A percentile compares a stretch with the other conserved stretches of the same genome.
Evolutionary conservation across 2,888 invertebrate species (phyloP).

Genomic region (Notocelia uddmanniana): DNA sequence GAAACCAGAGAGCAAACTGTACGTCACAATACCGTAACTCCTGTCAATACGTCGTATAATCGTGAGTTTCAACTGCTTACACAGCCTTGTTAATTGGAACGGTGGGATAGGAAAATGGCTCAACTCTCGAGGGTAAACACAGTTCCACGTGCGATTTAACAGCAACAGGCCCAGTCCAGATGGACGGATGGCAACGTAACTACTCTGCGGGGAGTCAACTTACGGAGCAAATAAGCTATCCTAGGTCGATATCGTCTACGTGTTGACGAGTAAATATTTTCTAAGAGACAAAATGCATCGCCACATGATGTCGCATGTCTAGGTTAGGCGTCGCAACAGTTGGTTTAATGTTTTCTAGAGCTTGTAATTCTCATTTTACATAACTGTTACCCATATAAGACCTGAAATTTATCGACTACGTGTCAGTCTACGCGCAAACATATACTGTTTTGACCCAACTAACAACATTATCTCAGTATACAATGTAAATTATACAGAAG

Average conservation of each 20-base stretch:
- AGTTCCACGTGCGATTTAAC: constrained; percentile 36
- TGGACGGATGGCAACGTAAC: constrained; percentile 11
- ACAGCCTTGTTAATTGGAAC: background rate
- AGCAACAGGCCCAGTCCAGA: constrained; percentile 15
- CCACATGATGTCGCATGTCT: background rate
- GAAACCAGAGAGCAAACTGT: constrained; percentile 11
- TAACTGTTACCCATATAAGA: too few relatives aligned
- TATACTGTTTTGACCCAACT: too few relatives aligned
- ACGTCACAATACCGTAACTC: background rate
- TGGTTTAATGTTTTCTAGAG: too few relatives aligned
- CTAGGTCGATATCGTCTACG: background rate
- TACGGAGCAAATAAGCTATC: background rate
- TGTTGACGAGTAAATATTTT: constrained; percentile 3
- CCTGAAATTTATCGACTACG: too few relatives aligned
- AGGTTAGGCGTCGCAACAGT: too few relatives aligned
- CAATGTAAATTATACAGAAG: too few relatives aligned
- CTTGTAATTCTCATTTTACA: too few relatives aligned
- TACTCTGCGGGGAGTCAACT: constrained; percentile 30
- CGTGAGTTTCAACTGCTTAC: background rate
- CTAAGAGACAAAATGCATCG: background rate
- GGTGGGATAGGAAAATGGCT: constrained; percentile 24
- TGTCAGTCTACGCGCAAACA: too few relatives aligned
- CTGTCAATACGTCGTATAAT: background rate
- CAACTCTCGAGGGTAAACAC: constrained; percentile 22
- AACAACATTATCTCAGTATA: too few relatives aligned